Conservation (phyloP, 2,888 invertebrate genomes). For the Agrochola litura region DNA sequence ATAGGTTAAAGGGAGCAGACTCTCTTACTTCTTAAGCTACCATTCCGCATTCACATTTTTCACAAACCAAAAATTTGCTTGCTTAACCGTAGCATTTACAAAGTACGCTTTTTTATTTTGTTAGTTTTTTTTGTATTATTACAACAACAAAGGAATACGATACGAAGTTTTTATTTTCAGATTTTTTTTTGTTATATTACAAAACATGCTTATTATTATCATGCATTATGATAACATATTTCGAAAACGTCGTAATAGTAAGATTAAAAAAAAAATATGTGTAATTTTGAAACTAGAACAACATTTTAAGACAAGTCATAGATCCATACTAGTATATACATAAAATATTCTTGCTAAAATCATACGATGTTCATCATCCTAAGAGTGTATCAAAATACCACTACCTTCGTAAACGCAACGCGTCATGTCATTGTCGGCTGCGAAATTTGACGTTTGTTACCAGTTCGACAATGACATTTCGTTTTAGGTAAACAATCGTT, state of each 20-base stretch:
- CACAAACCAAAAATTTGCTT: neutral
- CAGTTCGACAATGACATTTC: conserved; percentile 54
- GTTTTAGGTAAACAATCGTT: conserved; percentile 53
- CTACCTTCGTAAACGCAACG: conserved; percentile 50
- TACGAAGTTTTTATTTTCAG: neutral
- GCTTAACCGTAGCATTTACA: conserved; percentile 16
- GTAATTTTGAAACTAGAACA: neutral
- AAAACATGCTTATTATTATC: neutral
- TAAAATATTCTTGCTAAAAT: neutral
- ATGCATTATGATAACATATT: neutral
- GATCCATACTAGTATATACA: neutral
- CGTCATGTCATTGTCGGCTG: conserved; percentile 39
- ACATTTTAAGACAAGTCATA: neutral
- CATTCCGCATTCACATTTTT: neutral
- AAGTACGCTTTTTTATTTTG: neutral
- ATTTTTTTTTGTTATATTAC: too few species aligned
- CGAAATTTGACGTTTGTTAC: conserved; percentile 39
- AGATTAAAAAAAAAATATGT: neutral
- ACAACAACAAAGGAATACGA: neutral
- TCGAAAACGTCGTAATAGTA: neutral
- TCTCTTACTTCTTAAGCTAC: neutral
- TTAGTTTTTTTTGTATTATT: neutral
- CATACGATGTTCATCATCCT: too few species aligned
- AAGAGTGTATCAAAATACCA: neutral
- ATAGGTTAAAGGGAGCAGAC: too few species aligned